Evolutionary conservation across 2,797 vertebrate genomes (phyloP), one percentile per base, ranked within the genome.

Genomic region (Manis pentadactyla): DNA sequence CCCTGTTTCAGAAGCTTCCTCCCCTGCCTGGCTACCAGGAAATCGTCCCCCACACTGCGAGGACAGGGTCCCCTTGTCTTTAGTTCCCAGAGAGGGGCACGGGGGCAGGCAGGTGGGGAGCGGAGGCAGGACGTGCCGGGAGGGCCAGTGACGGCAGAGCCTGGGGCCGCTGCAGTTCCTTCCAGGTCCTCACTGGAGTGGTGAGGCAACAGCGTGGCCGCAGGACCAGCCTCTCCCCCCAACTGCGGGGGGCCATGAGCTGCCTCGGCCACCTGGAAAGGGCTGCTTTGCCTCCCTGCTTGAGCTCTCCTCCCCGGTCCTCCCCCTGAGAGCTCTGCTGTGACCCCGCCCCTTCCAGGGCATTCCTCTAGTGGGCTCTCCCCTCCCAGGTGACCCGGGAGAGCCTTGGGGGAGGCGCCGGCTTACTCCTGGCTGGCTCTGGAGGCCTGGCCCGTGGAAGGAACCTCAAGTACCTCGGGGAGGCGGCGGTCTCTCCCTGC

Each of bases 261-360:
- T 2, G 46, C 8, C 4, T 14, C 1, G 10, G 59, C 75, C 51
- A 15, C 39, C 66, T 9, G 19, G 46, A 3, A 1, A 55, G 49
- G 83, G 39, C 0, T 3, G 37, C 39, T 63, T 19, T 68, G 46
- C 23, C 29, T 46, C 39, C 27, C 4, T 0, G 4, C 46, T 10
- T 42, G 61, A 34, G 53, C 69, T 55, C 63, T 63, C 3, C 27
- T 42, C 42, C 49, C 74, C 9, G 9, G 25, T 12, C 61, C 61
- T n/a, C 37, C 1, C 4, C 49, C 74, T 7, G 10, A 2, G 57
- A 63, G 57, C 71, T 29, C 69, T 12, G 34, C 21, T 12, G 61
- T 14, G 4, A 1, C 19, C 42, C 34, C 0, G 0, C 17, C 39
- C 5, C 0, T 10, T 6, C 68, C 23, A 31, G 23, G 55, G 6